Conservation (phyloP, 2,113 vertebrate genomes). For the Manacus vitellinus region DNA sequence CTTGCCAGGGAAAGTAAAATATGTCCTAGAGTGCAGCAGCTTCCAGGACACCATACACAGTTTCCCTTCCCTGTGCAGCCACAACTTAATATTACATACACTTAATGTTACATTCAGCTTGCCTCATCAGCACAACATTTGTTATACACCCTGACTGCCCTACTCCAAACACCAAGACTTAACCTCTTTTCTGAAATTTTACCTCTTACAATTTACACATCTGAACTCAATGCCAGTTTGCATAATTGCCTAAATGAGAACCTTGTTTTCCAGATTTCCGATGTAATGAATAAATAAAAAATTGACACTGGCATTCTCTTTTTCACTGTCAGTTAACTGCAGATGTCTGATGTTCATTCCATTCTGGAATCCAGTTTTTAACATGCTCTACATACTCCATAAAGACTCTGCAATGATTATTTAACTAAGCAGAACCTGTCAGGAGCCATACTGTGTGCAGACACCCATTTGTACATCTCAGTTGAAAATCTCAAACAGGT, state of each 20-base stretch:
- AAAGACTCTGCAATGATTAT: background rate
- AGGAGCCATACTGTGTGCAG: background rate
- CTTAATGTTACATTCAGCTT: background rate
- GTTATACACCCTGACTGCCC: accelerated
- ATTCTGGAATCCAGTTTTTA: background rate
- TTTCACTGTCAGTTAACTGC: background rate
- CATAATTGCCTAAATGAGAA: background rate
- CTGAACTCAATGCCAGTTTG: background rate
- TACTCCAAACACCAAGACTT: background rate
- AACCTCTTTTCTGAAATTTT: background rate
- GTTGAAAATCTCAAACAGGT: background rate
- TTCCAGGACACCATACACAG: background rate
- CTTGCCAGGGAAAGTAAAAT: background rate
- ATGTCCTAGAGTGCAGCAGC: background rate
- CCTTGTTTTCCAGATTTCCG: background rate
- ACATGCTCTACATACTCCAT: accelerated
- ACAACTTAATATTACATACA: background rate
- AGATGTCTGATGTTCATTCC: background rate
- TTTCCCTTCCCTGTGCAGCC: background rate
- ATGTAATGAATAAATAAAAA: background rate
- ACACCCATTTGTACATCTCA: background rate
- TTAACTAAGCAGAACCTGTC: background rate
- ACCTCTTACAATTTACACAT: background rate
- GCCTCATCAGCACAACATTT: background rate
- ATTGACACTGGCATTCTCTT: background rate